Evolutionary conservation across 2,797 vertebrate genomes (phyloP).

Genomic region (Mastacembelus armatus): DNA sequence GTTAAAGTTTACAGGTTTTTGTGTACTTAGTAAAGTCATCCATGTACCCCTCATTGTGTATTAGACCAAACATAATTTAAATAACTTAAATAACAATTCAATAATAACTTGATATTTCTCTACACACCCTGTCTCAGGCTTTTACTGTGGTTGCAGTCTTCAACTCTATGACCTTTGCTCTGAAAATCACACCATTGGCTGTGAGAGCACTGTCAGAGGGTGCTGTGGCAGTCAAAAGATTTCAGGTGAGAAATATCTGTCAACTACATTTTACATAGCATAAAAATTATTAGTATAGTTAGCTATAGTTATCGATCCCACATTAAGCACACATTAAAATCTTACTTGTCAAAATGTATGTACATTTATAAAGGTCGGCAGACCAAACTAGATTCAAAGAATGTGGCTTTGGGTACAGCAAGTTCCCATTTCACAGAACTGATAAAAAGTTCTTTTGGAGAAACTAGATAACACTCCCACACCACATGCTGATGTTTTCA

Average conservation of each 20-base stretch:
- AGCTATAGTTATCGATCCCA: no score
- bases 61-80: not conserved
- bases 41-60: no score
- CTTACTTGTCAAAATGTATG: not conserved
- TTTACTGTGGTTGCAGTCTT: slow-evolving; percentile 89
- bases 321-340: not conserved
- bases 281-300: not conserved
- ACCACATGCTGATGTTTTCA: slow-evolving; percentile 36
- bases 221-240: slow-evolving; percentile 84
- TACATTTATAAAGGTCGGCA: not conserved
- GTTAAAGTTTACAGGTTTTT: no score
- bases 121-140: slow-evolving; percentile 72
- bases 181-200: slow-evolving; percentile 87
- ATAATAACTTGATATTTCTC: slow-evolving; percentile 10
- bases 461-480: no score
- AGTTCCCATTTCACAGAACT: not conserved
- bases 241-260: slow-evolving; percentile 79
- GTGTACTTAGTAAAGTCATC: no score
- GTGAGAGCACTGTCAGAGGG: slow-evolving; percentile 85
- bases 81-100: not conserved
- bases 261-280: not conserved
- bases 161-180: slow-evolving; percentile 89
- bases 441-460: slow-evolving; percentile 6
- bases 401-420: not conserved
- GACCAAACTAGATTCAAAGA: slow-evolving; percentile 4